These are phyloP conservation scores for Semnornis frantzii DNA, from an alignment of 2,113 vertebrate species.

Conservation along the genomic window DNA sequence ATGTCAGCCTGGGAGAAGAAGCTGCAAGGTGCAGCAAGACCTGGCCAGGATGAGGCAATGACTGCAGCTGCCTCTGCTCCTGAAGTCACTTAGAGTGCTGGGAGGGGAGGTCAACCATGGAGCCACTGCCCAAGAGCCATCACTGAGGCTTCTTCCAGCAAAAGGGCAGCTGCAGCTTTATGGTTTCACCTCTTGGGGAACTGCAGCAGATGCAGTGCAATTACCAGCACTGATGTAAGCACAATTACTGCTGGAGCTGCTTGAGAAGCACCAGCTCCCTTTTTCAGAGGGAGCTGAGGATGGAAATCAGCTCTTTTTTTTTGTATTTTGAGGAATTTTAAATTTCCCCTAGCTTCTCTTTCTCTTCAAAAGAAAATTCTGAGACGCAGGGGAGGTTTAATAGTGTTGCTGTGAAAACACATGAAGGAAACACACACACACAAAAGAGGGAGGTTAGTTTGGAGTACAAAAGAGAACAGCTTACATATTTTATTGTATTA, in stretches of 20 bases:
- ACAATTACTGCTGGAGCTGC: conserved; percentile 52
- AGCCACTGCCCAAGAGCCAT: neutral
- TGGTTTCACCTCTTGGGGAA: conserved; percentile 9
- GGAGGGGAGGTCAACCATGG: neutral
- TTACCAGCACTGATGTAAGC: conserved; percentile 25
- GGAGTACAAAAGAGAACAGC: neutral
- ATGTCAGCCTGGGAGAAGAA: neutral
- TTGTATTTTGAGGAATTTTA: conserved; percentile 14
- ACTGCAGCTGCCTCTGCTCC: neutral
- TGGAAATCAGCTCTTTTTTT: conserved; percentile 28
- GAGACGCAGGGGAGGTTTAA: neutral
- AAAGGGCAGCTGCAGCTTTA: conserved; percentile 17
- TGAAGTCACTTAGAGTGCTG: neutral
- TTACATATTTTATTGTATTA: neutral
- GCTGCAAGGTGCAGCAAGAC: neutral
- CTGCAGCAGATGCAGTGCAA: conserved; percentile 41
- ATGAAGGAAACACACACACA: neutral
- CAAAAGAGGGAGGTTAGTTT: neutral
- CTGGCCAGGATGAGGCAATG: rapidly evolving
- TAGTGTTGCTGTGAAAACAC: conserved; percentile 49
- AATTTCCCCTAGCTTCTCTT: neutral
- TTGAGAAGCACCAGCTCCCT: conserved; percentile 2
- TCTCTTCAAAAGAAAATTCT: neutral
- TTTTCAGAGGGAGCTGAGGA: conserved; percentile 7
- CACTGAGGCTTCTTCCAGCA: neutral